Conservation (phyloP, 1,140 invertebrate genomes). For the Diabrotica virgifera region DNA sequence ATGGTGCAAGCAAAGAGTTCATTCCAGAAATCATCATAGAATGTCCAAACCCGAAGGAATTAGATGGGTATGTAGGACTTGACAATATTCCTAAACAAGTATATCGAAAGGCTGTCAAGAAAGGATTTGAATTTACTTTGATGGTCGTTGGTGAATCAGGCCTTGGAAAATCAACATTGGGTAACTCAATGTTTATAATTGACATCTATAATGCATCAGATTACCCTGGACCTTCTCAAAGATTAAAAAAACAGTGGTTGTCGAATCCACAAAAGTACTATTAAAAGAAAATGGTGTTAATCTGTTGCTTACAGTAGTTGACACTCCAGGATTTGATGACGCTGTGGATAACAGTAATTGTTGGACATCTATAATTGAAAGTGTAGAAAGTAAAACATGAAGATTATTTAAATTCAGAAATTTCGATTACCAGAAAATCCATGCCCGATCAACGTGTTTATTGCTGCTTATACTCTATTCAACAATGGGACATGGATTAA, state of each 20-base stretch:
- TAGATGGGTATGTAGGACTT: slow-evolving; percentile 90
- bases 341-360: slow-evolving; percentile 97
- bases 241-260: slow-evolving; percentile 90
- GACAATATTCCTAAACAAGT: slow-evolving; percentile 98
- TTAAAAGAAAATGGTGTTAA: no score
- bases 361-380: slow-evolving; percentile 97
- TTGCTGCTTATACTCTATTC: slow-evolving; percentile 98
- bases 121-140: no score
- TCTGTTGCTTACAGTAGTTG: slow-evolving; percentile 85
- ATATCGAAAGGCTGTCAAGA: slow-evolving; percentile 98
- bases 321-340: slow-evolving; percentile 98
- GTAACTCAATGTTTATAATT: slow-evolving; percentile 99
- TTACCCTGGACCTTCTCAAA: slow-evolving; percentile 83
- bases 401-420: slow-evolving; percentile 91
- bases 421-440: slow-evolving; percentile 78
- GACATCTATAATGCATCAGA: slow-evolving; percentile 82
- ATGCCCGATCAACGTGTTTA: slow-evolving; percentile 91
- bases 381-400: no score
- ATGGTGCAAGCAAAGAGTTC: slow-evolving; percentile 41
- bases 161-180: slow-evolving; percentile 96
- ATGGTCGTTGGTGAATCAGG: slow-evolving; percentile 99
- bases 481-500: slow-evolving; percentile 94
- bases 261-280: slow-evolving; percentile 87
- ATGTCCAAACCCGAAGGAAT: slow-evolving; percentile 74
- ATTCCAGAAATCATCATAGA: slow-evolving; percentile 45